phyloP scores from a whole-genome alignment of 2,797 vertebrate species.

The Sphenopsis melanotis region DNA sequence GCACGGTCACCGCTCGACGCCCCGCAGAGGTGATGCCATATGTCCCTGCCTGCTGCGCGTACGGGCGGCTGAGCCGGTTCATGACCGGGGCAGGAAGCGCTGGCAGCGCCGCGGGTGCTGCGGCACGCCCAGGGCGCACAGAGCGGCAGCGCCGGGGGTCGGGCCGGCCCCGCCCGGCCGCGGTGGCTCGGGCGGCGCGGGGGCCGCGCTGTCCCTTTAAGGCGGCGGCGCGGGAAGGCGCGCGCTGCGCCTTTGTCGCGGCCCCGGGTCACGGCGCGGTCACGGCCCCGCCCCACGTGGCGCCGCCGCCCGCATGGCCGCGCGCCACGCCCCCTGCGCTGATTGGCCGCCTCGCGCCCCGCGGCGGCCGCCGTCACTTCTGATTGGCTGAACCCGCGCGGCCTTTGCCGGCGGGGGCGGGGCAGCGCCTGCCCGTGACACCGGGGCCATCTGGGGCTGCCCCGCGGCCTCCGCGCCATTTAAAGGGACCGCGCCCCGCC shows the following conservation, averaged over 20 bases:
- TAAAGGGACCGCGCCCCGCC: conserved; percentile 53
- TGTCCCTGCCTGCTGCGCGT: background rate
- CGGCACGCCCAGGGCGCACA: background rate
- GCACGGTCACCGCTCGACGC: background rate
- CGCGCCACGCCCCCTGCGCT: background rate
- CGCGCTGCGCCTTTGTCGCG: background rate
- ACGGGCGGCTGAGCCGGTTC: background rate
- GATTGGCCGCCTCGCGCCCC: background rate
- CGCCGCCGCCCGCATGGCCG: conserved; percentile 4
- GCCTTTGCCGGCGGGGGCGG: background rate
- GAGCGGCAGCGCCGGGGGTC: background rate
- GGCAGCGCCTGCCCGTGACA: background rate
- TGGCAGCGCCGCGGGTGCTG: background rate
- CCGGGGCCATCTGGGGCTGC: conserved; percentile 54
- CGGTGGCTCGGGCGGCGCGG: background rate
- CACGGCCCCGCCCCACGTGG: conserved; percentile 55
- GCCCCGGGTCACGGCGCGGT: conserved; percentile 32
- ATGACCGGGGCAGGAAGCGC: background rate
- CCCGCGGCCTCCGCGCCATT: background rate
- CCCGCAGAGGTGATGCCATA: background rate
- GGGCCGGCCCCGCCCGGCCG: background rate
- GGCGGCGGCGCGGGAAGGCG: background rate
- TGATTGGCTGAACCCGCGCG: conserved; percentile 23
- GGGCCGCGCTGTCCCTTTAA: background rate
- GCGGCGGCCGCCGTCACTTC: background rate